phyloP scores from a whole-genome alignment of 1,140 invertebrate species.

The Nymphalis io region DNA sequence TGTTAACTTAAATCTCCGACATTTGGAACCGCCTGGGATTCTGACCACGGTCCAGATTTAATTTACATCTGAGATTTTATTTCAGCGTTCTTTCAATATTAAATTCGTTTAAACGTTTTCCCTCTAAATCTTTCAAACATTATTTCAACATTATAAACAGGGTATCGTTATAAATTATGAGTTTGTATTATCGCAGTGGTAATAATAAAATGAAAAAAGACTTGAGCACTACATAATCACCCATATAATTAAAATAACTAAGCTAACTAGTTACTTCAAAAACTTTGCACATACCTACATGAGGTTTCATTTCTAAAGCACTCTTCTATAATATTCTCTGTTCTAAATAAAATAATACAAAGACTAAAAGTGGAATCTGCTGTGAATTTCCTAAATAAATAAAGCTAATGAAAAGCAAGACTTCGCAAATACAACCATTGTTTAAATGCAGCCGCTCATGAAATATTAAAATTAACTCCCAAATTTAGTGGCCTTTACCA shows the following conservation, averaged over 20 bases:
- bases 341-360: neutral
- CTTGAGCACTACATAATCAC: too few species aligned
- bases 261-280: neutral
- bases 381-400: constrained; percentile 35
- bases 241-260: neutral
- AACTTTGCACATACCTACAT: too few species aligned
- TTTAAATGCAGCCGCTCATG: constrained; percentile 38
- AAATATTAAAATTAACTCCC: constrained; percentile 49
- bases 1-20: constrained; percentile 34
- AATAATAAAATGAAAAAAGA: too few species aligned
- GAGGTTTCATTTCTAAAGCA: too few species aligned
- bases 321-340: neutral
- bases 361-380: neutral
- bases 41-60: constrained; percentile 55
- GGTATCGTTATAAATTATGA: neutral
- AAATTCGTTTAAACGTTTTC: constrained; percentile 33
- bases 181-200: too few species aligned
- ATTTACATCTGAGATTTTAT: constrained; percentile 53
- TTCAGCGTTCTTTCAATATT: constrained; percentile 34
- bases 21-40: constrained; percentile 39
- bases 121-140: constrained; percentile 29
- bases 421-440: constrained; percentile 42
- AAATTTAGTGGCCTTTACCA: constrained; percentile 8
- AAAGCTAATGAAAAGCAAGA: constrained; percentile 37
- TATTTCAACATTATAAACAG: constrained; percentile 15